Percentiles rank a stretch among this genome's conserved stretches.
phyloP scores from a whole-genome alignment of 1,140 invertebrate genomes.

The Cydia strobilella region DNA sequence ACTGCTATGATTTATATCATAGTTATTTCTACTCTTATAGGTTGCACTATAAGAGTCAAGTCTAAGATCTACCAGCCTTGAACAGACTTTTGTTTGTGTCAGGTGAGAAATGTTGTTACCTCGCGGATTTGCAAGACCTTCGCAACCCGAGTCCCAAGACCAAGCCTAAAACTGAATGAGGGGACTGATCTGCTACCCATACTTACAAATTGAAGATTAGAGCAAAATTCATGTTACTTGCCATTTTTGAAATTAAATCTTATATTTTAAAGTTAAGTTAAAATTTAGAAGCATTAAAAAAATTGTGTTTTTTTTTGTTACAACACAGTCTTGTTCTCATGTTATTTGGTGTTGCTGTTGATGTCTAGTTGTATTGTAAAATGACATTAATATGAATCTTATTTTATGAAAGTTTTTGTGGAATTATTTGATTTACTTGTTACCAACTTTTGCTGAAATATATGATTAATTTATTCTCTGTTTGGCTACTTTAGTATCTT shows the following conservation, averaged over 20 bases:
- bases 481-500: neutral
- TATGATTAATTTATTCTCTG: neutral
- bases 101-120: neutral
- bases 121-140: neutral
- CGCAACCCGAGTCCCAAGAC: neutral
- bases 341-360: neutral
- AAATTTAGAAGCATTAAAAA: neutral
- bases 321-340: neutral
- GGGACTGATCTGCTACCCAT: neutral
- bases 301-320: neutral
- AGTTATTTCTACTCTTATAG: conserved; percentile 1
- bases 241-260: neutral
- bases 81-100: neutral
- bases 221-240: too few relatives aligned
- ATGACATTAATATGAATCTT: neutral
- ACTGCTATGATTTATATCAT: too few relatives aligned
- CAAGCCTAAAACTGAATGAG: neutral
- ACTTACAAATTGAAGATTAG: neutral
- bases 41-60: conserved; percentile 1
- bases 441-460: neutral
- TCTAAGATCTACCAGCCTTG: conserved; percentile 8
- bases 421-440: neutral
- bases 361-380: neutral
- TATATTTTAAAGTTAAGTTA: neutral
- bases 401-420: neutral